Evolutionary conservation across 2,888 invertebrate species (phyloP), one percentile per base, ranked within the genome.

Genomic region (Brassicogethes aeneus): DNA sequence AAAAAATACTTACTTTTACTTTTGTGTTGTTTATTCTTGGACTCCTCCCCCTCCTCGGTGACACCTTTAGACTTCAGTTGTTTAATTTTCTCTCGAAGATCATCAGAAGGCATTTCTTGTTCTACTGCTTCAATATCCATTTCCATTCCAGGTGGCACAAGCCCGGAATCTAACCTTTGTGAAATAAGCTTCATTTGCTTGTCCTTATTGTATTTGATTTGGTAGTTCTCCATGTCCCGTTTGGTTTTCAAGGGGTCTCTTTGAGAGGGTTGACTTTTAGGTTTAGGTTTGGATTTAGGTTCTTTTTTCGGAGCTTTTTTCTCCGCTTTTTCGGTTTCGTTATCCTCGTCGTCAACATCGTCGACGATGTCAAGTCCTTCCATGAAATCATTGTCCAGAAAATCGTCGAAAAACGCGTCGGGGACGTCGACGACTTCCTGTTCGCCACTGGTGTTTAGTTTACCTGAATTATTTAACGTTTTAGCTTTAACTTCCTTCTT

Each of bases 61-160:
- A n/a, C n/a, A n/a, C n/a, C n/a, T n/a, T n/a, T n/a, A n/a, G n/a
- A n/a, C n/a, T n/a, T n/a, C n/a, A n/a, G n/a, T n/a, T n/a, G n/a
- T n/a, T n/a, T n/a, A n/a, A n/a, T n/a, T n/a, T n/a, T n/a, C n/a
- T n/a, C n/a, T n/a, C n/a, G n/a, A n/a, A n/a, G n/a, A n/a, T n/a
- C n/a, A n/a, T n/a, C n/a, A n/a, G n/a, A n/a, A n/a, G n/a, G n/a
- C n/a, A n/a, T n/a, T n/a, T n/a, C n/a, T n/a, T n/a, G n/a, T n/a
- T n/a, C n/a, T n/a, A n/a, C n/a, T n/a, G n/a, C n/a, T 5, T 50
- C 49, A 8, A 60, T 55, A 43, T 70, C 70, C 56, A 66, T 62
- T 57, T 70, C 70, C 54, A 61, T 69, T 17, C 70, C 70, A 10
- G 70, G 70, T 7, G 70, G 70, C 3, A 70, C 65, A 17, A 70